A percentile compares a stretch with the other conserved stretches of the same genome.
These are phyloP conservation scores for Neodiprion lecontei DNA, from an alignment of 1,140 invertebrate genomes.

Conservation along the genomic window DNA sequence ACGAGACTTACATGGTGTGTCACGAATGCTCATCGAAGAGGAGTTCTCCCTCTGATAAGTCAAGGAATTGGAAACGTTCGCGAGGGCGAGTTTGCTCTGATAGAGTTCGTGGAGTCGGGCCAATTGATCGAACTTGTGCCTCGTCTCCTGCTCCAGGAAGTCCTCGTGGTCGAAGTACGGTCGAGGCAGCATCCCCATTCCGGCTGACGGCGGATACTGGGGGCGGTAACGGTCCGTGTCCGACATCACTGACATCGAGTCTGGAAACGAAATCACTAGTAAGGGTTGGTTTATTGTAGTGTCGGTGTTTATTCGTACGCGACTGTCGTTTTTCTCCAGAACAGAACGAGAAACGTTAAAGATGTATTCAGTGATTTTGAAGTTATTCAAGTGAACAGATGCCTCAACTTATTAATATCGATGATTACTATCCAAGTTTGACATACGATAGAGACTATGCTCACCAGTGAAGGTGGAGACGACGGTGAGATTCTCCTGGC, in stretches of 20 bases:
- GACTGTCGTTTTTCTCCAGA: no score
- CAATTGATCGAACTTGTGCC: constrained; percentile 72
- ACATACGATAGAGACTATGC: neutral
- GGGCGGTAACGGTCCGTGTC: constrained; percentile 70
- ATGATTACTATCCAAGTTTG: no score
- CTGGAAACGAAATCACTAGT: constrained; percentile 49
- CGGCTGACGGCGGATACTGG: constrained; percentile 51
- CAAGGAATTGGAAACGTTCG: constrained; percentile 64
- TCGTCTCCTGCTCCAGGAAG: constrained; percentile 58
- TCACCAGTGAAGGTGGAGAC: constrained; percentile 83
- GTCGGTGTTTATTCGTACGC: no score
- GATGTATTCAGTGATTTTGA: no score
- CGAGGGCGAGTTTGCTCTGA: constrained; percentile 70
- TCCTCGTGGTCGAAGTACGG: constrained; percentile 59
- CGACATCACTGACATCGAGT: constrained; percentile 79
- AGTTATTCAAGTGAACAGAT: no score
- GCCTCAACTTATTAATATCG: no score
- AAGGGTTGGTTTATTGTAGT: no score
- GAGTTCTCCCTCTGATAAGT: constrained; percentile 63
- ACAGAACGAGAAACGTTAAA: no score
- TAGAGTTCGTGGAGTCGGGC: constrained; percentile 73
- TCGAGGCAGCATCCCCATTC: constrained; percentile 51
- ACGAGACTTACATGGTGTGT: constrained; percentile 55
- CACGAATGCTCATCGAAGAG: constrained; percentile 51
- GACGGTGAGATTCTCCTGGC: constrained; percentile 88